Conservation (phyloP, 2,113 vertebrate species). For the Rhinolophus sinicus region DNA sequence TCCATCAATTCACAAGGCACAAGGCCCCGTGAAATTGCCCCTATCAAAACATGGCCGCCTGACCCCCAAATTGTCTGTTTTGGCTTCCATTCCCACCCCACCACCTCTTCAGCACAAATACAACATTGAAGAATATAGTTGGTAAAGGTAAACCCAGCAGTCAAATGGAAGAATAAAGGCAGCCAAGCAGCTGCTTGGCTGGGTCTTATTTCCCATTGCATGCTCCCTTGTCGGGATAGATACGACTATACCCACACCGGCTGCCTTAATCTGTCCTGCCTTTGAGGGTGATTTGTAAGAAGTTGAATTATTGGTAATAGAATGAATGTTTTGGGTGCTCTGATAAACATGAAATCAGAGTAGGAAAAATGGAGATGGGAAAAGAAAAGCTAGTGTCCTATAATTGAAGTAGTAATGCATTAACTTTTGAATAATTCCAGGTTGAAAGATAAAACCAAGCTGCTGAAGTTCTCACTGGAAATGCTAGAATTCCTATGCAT, state of each 20-base stretch:
- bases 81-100: neutral
- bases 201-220: neutral
- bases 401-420: neutral
- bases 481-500: neutral
- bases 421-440: neutral
- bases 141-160: neutral
- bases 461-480: neutral
- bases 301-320: neutral
- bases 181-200: neutral
- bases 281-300: neutral
- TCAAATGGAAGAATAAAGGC: neutral
- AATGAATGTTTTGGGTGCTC: neutral
- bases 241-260: fast-evolving
- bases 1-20: neutral
- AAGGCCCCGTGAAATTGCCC: neutral
- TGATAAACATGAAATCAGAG: neutral
- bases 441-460: neutral
- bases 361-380: neutral
- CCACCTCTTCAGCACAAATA: neutral
- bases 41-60: neutral
- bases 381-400: neutral
- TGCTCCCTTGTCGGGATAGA: neutral
- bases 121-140: neutral
- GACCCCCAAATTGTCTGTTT: neutral
- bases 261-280: neutral